Conservation (phyloP, 1,140 invertebrate species). For the Drosophila hydei region DNA sequence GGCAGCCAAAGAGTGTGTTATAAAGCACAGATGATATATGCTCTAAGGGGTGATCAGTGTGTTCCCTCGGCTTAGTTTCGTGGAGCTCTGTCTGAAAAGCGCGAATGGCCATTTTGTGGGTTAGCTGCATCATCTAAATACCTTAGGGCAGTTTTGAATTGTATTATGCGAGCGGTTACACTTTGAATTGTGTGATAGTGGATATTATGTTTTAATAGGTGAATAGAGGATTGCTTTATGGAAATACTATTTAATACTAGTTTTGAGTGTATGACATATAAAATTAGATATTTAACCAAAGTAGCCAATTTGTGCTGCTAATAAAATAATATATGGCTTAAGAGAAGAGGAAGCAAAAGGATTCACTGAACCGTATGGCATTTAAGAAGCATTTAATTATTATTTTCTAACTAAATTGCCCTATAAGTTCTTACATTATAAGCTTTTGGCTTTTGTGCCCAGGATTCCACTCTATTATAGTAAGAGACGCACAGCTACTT, state of each 20-base stretch:
- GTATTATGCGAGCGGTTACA: background rate
- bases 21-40: slow-evolving; percentile 63
- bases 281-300: too few species aligned
- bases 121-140: slow-evolving; percentile 12
- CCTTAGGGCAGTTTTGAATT: slow-evolving; percentile 16
- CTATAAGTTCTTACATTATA: background rate
- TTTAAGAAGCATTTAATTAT: background rate
- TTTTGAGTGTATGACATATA: too few species aligned
- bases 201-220: background rate
- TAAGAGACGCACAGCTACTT: slow-evolving; percentile 8
- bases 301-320: too few species aligned
- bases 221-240: too few species aligned
- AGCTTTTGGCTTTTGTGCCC: slow-evolving; percentile 10
- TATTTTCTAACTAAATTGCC: slow-evolving; percentile 2
- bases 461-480: slow-evolving; percentile 9
- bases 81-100: slow-evolving; percentile 8
- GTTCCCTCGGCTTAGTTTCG: background rate
- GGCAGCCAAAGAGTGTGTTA: slow-evolving; percentile 37
- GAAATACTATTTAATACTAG: too few species aligned
- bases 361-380: slow-evolving; percentile 5
- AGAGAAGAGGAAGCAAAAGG: background rate
- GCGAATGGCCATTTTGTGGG: slow-evolving; percentile 17
- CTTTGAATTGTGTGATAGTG: background rate
- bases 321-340: background rate
- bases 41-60: slow-evolving; percentile 23